Base-by-base conservation (phyloP, 2,888 invertebrate species). In the Ferrisia virgata region DNA sequence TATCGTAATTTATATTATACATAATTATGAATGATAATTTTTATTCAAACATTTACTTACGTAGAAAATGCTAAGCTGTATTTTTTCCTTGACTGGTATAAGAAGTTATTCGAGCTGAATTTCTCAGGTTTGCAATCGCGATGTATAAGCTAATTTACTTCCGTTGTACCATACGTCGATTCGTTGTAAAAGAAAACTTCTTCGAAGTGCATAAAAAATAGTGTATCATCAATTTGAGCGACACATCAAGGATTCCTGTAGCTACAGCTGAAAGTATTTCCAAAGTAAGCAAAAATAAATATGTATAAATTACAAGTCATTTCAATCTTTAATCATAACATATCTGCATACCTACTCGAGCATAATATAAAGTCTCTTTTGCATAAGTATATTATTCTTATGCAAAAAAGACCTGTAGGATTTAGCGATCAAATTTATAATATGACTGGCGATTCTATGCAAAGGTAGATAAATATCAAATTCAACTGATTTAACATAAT, bases 371-470 rank as follows among this genome's bases (percentile, higher is more conserved):
- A n/a, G n/a, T n/a, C n/a, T n/a, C n/a, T n/a, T n/a, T n/a, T n/a
- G n/a, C n/a, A n/a, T n/a, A n/a, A n/a, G n/a, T n/a, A n/a, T n/a
- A n/a, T n/a, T n/a, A n/a, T n/a, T n/a, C n/a, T n/a, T n/a, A n/a
- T n/a, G n/a, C 36, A 2, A 76, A 9, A 36, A 33, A 36, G 6
- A 76, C 39, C 6, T 36, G 72, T 76, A 28, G 72, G 72, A 28
- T 76, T 76, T 22, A 76, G 72, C 72, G 36, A 76, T 76, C 72
- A 76, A 76, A 36, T 76, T 76, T 76, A 36, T 36, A 76, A 36
- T 76, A 76, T 76, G 36, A 25, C 9, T 9, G 18, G 18, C 36
- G 36, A 28, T 28, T 28, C 28, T 28, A 13, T 15, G 25, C 13
- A 11, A 28, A 64, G 28, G 13, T 28, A 64, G 64, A 64, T 64